Base-by-base conservation (phyloP, 2,797 vertebrate genomes). In the Liasis olivaceus region DNA sequence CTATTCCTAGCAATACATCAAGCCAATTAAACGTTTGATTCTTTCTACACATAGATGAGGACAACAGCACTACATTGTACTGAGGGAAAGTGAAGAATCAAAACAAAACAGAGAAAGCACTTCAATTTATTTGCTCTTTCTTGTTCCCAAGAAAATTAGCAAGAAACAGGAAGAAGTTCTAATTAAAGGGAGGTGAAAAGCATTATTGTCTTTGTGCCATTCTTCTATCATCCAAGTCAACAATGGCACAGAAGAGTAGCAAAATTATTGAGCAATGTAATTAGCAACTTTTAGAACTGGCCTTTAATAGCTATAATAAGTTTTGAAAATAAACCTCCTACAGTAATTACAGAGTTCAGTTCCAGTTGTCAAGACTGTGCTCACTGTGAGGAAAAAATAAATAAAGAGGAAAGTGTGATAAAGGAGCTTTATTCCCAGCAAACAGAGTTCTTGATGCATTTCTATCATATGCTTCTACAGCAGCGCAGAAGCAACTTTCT, bases 281-380 rank as follows among this genome's bases (percentile, higher is more conserved):
- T 90, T 62, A 95, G 92, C 86, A 60, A 6, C 15, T 3, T 90
- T 87, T 93, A 72, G 84, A 60, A 94, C 86, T 63, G 88, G 72
- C 90, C 88, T 87, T 90, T 92, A 62, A 47, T 89, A 56, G 66
- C 66, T n/a, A 60, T 92, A 93, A 91, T 89, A 63, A 59, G 58
- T 92, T 95, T 90, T 87, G 47, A 54, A 93, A 94, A 88, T 72
- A 89, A 95, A 77, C 87, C 81, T 64, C 92, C 28, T 36, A 91
- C 28, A 87, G 2, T 91, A 66, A 31, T 93, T 93, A 91, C 51
- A 91, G 47, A 28, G 60, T 64, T n/a, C 89, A 6, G 1, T 92
- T 92, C 0, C 0, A 91, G 56, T 54, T 72, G 22, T 9, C 26
- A 28, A 77, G 0, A 89, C 86, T 94, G 89, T 87, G 92, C 14